Evolutionary conservation across 2,113 vertebrate genomes (phyloP).

Genomic region (Erpornis zantholeuca): DNA sequence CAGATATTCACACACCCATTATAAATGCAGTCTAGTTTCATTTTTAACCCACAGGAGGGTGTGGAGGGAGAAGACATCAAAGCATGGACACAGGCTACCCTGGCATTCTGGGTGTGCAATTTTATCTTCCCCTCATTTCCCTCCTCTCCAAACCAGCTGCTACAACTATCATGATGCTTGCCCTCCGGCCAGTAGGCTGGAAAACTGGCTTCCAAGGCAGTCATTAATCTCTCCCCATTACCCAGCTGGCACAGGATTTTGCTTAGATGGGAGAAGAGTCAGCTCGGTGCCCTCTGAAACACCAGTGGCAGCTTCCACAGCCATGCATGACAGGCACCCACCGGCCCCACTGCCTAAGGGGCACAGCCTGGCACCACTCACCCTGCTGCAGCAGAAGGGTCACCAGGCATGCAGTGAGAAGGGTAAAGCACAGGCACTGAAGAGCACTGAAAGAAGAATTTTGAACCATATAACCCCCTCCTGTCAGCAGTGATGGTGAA

Average conservation of each 20-base stretch:
- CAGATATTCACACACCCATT: constrained; percentile 27
- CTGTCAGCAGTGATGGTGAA: background rate
- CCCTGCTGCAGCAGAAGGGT: background rate
- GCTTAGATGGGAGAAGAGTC: background rate
- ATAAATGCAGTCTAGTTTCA: constrained; percentile 41
- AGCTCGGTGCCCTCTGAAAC: background rate
- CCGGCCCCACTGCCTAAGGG: fast-evolving
- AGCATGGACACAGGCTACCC: constrained; percentile 9
- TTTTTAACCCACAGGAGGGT: constrained; percentile 49
- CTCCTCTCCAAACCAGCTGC: constrained; percentile 34
- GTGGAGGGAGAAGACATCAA: constrained; percentile 35
- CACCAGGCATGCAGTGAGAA: fast-evolving
- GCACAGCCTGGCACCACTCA: background rate
- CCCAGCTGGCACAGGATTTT: constrained; percentile 32
- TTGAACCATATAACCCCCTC: background rate
- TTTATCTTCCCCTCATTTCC: constrained; percentile 28
- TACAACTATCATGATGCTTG: constrained; percentile 34
- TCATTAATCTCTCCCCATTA: constrained; percentile 32
- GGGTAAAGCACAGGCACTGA: background rate
- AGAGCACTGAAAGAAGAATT: background rate
- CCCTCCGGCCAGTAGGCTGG: constrained; percentile 32
- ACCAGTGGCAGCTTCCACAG: background rate
- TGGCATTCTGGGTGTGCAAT: constrained; percentile 17
- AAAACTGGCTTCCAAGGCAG: constrained; percentile 47
- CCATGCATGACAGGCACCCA: background rate